Percentiles rank a stretch among this genome's conserved stretches.
Conservation (phyloP, 2,888 invertebrate genomes). For the Plebejus anna region DNA sequence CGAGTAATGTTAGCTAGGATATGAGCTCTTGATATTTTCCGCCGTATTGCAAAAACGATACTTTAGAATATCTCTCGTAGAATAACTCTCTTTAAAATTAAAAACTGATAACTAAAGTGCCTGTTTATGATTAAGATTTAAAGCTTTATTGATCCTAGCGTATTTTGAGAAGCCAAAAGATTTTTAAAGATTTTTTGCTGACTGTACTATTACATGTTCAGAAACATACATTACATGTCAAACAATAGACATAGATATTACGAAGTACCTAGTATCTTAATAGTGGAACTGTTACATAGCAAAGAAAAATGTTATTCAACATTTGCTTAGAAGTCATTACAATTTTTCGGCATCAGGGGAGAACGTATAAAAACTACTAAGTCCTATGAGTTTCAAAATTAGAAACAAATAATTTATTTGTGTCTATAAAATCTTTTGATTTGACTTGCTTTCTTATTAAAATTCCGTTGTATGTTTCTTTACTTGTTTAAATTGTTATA, state of each 20-base stretch:
- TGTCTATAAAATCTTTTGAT: neutral
- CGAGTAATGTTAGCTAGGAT: slow-evolving; percentile 19
- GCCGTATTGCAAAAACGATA: neutral
- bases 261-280: neutral
- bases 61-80: neutral
- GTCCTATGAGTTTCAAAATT: neutral
- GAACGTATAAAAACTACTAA: neutral
- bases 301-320: neutral
- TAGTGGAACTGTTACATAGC: neutral
- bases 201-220: slow-evolving; percentile 25
- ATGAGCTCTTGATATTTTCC: neutral
- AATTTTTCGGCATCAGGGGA: neutral
- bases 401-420: neutral
- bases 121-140: slow-evolving; percentile 2
- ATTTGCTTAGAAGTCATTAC: neutral
- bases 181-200: slow-evolving; percentile 1
- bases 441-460: neutral
- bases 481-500: slow-evolving; percentile 22
- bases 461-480: slow-evolving; percentile 24
- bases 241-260: slow-evolving; percentile 1
- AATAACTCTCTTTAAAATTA: neutral
- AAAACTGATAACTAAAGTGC: slow-evolving; percentile 20
- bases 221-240: slow-evolving; percentile 23
- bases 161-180: slow-evolving; percentile 12
- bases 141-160: slow-evolving; percentile 9